These are phyloP conservation scores for Turritopsis rubra DNA, from an alignment of 30 jellyfish, hydroid and myxozoan species.

Conservation along the genomic window DNA sequence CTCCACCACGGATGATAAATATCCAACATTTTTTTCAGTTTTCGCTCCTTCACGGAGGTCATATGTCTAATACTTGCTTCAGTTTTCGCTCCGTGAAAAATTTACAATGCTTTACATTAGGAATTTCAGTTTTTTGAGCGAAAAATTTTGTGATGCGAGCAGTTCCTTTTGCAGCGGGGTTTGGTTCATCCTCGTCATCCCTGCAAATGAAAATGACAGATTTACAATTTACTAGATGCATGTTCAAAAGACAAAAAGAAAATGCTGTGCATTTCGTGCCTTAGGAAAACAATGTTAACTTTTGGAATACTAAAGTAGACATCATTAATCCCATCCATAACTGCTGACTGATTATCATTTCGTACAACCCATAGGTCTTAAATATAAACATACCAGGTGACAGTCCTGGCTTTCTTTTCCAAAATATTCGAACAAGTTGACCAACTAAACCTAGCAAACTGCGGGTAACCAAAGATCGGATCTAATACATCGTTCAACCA, in stretches of 20 bases:
- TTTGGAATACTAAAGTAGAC: too few relatives aligned
- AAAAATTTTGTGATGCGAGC: conserved; percentile 78
- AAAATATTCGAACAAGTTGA: conserved; percentile 72
- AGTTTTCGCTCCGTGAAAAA: conserved; percentile 71
- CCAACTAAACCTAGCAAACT: conserved; percentile 93
- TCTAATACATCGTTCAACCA: conserved; percentile 76
- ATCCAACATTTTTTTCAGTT: too few relatives aligned
- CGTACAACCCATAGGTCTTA: background rate
- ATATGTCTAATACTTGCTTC: conserved; percentile 48
- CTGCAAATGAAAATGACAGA: background rate
- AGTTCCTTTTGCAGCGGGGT: conserved; percentile 52
- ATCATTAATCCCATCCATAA: background rate
- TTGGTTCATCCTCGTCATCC: conserved; percentile 59
- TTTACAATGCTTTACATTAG: conserved; percentile 38
- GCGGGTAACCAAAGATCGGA: conserved; percentile 91
- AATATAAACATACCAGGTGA: conserved; percentile 55
- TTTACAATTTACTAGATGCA: background rate
- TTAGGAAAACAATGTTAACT: background rate
- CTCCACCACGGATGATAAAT: too few relatives aligned
- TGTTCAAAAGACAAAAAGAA: background rate
- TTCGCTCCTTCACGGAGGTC: background rate
- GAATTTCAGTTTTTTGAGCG: conserved; percentile 29
- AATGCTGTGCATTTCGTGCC: background rate
- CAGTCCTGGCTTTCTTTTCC: conserved; percentile 51
- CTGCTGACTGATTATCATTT: background rate